Evolutionary conservation across 1,140 invertebrate species (phyloP).

Genomic region (Philopotamus ludificatus): DNA sequence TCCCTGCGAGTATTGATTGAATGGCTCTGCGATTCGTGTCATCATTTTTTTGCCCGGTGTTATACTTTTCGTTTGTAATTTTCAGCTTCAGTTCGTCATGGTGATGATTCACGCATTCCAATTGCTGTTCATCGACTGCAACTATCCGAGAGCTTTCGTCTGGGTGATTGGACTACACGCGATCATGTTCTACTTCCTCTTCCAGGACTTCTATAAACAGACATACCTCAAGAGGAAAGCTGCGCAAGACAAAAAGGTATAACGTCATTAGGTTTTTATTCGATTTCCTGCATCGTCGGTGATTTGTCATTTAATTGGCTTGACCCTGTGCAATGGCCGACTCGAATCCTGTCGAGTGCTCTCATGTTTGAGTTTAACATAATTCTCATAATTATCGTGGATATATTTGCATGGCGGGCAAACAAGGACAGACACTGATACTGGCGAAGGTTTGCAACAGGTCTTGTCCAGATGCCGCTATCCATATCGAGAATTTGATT

Average conservation of each 20-base stretch:
- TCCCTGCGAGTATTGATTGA: too few relatives aligned
- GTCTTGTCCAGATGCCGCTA: too few relatives aligned
- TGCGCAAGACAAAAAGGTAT: slow-evolving; percentile 44
- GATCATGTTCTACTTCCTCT: slow-evolving; percentile 76
- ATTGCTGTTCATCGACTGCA: slow-evolving; percentile 80
- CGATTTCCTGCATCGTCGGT: background rate
- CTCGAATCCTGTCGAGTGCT: background rate
- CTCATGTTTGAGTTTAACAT: background rate
- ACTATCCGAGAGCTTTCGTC: slow-evolving; percentile 74
- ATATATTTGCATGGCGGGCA: too few relatives aligned
- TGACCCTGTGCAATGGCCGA: background rate
- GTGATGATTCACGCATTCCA: slow-evolving; percentile 82
- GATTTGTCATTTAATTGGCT: background rate
- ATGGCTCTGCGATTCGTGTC: too few relatives aligned
- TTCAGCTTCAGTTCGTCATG: slow-evolving; percentile 70
- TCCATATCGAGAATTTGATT: too few relatives aligned
- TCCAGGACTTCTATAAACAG: slow-evolving; percentile 73
- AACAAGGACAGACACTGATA: slow-evolving; percentile 2
- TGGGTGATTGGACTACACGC: slow-evolving; percentile 75
- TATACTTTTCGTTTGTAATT: too few relatives aligned
- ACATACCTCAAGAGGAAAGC: slow-evolving; percentile 57
- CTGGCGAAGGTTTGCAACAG: too few relatives aligned
- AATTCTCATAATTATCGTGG: background rate
- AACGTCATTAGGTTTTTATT: background rate
- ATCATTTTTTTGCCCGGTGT: too few relatives aligned